Evolutionary conservation across 2,113 vertebrate genomes (phyloP).

Genomic region (Melanotaenia duboulayi): DNA sequence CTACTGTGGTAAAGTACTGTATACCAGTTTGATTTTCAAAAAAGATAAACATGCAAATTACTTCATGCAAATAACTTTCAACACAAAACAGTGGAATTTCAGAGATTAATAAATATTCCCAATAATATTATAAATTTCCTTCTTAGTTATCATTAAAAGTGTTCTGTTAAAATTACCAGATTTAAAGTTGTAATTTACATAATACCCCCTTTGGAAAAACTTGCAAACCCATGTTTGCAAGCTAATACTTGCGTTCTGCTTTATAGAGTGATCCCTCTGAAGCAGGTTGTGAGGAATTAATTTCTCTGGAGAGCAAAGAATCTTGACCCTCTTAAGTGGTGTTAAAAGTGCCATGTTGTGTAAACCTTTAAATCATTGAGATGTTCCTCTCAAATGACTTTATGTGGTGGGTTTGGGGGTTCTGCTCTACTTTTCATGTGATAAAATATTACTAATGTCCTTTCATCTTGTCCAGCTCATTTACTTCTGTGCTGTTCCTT

Average conservation of each 20-base stretch:
- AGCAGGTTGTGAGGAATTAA: not conserved
- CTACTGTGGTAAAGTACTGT: constrained; percentile 15
- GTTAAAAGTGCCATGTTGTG: not conserved
- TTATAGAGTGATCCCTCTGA: not conserved
- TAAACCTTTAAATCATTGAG: not conserved
- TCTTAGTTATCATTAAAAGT: not conserved
- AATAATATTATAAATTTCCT: not conserved
- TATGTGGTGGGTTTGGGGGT: not conserved
- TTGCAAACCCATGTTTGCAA: not conserved
- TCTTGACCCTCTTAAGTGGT: not conserved
- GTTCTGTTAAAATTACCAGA: not conserved
- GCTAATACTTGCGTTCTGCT: not conserved
- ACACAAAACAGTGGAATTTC: too few relatives aligned
- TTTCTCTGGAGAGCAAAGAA: constrained; percentile 1
- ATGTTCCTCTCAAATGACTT: not conserved
- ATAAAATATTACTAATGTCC: not conserved
- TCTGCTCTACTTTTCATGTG: constrained; percentile 1
- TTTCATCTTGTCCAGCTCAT: not conserved
- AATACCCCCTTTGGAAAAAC: not conserved
- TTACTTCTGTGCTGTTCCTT: not conserved
- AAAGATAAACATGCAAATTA: constrained; percentile 37
- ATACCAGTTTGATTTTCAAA: constrained; percentile 6
- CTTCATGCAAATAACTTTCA: not conserved
- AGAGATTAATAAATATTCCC: too few relatives aligned
- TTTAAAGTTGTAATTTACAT: constrained; percentile 2